Evolutionary conservation across 2,113 vertebrate genomes (phyloP).

Genomic region (Eira barbara): DNA sequence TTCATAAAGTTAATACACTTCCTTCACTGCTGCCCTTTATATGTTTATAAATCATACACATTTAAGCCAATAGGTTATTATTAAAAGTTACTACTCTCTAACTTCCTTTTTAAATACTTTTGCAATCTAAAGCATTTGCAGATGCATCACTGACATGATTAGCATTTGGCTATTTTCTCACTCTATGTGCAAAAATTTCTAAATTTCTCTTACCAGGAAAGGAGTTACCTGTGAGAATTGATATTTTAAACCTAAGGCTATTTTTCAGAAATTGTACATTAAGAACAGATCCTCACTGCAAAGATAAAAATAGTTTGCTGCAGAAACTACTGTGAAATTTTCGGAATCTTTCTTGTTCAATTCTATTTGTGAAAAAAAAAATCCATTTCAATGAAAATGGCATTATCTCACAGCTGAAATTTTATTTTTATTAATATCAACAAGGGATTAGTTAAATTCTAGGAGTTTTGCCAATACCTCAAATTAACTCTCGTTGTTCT

Average conservation of each 20-base stretch:
- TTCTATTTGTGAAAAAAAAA: not conserved
- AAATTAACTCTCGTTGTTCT: not conserved
- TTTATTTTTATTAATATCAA: not conserved
- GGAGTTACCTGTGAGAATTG: not conserved
- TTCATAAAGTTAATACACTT: not conserved
- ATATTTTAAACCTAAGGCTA: slow-evolving; percentile 22
- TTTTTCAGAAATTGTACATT: slow-evolving; percentile 37
- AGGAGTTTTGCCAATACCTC: not conserved
- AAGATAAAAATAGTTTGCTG: slow-evolving; percentile 39
- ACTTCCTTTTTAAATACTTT: not conserved
- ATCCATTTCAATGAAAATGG: not conserved
- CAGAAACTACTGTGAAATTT: slow-evolving; percentile 7
- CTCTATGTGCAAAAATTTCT: not conserved
- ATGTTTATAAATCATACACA: not conserved
- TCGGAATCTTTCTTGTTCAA: not conserved
- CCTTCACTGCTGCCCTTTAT: not conserved
- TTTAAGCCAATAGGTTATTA: not conserved
- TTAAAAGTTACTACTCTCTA: not conserved
- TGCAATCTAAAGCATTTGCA: not conserved
- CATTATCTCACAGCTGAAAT: not conserved
- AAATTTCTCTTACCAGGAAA: slow-evolving; percentile 4
- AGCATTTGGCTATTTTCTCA: not conserved
- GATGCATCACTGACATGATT: not conserved
- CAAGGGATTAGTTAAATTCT: not conserved
- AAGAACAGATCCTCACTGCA: not conserved